phyloP scores from a whole-genome alignment of 2,888 invertebrate species.

The Lottia gigantea region DNA sequence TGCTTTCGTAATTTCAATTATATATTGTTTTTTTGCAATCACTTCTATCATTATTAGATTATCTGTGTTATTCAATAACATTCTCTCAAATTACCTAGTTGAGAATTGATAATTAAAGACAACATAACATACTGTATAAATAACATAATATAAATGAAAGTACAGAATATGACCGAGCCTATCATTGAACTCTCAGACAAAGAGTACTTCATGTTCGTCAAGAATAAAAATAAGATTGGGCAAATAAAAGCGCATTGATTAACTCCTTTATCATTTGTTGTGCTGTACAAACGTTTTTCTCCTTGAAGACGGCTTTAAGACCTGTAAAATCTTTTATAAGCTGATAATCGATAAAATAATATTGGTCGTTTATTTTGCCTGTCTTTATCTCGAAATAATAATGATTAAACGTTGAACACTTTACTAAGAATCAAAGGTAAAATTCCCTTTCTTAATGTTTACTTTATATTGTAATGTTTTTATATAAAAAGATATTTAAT shows the following conservation, averaged over 20 bases:
- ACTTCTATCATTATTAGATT: too few species aligned
- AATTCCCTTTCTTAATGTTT: neutral
- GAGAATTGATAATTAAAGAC: too few species aligned
- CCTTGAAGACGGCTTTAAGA: conserved; percentile 4
- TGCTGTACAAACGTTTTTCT: conserved; percentile 7
- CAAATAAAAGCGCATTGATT: conserved; percentile 3
- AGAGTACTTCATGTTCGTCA: neutral
- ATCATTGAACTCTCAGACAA: neutral
- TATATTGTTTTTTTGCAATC: too few species aligned
- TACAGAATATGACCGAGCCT: neutral
- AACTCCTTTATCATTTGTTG: conserved; percentile 6
- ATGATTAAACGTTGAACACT: neutral
- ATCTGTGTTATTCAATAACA: too few species aligned
- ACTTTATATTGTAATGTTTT: too few species aligned
- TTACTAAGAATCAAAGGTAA: conserved; percentile 1
- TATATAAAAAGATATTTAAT: too few species aligned
- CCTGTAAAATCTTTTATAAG: conserved; percentile 1
- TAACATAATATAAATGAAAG: neutral
- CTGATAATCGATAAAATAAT: neutral
- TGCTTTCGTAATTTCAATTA: too few species aligned
- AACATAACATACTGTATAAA: too few species aligned
- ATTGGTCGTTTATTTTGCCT: neutral
- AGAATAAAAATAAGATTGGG: neutral
- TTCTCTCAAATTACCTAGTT: too few species aligned
- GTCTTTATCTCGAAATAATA: neutral